phyloP scores from a whole-genome alignment of 2,888 invertebrate species.

The Himalopsyche tibetana region DNA sequence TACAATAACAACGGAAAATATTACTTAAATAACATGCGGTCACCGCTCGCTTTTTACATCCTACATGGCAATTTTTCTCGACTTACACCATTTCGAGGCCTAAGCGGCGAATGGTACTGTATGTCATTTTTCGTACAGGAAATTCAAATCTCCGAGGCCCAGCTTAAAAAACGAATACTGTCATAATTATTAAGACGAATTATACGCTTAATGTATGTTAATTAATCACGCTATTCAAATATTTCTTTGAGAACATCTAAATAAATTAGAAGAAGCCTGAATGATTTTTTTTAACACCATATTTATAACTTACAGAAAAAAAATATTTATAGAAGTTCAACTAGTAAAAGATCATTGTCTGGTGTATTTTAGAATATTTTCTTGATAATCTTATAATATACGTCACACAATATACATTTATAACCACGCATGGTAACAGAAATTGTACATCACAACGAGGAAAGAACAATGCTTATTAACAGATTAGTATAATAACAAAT shows the following conservation, averaged over 20 bases:
- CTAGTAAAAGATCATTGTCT: too few relatives aligned
- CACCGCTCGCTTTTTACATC: neutral
- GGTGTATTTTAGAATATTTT: too few relatives aligned
- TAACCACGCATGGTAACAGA: too few relatives aligned
- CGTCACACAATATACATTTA: too few relatives aligned
- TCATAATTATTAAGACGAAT: neutral
- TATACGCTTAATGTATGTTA: neutral
- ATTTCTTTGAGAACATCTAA: neutral
- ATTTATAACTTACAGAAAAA: neutral
- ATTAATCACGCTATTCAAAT: neutral
- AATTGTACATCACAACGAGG: too few relatives aligned
- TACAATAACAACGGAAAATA: too few relatives aligned
- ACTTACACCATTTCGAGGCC: neutral
- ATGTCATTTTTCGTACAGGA: conserved; percentile 6
- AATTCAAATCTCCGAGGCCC: neutral
- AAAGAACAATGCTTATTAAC: too few relatives aligned
- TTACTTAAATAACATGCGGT: neutral
- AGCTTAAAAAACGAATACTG: neutral
- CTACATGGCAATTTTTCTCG: conserved; percentile 4
- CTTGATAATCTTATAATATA: too few relatives aligned
- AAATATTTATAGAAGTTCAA: neutral
- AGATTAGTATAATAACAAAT: too few relatives aligned
- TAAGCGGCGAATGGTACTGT: neutral
- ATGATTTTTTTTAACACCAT: neutral
- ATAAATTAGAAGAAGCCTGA: neutral